Evolutionary conservation across 2,113 vertebrate species (phyloP).

Genomic region (Eira barbara): DNA sequence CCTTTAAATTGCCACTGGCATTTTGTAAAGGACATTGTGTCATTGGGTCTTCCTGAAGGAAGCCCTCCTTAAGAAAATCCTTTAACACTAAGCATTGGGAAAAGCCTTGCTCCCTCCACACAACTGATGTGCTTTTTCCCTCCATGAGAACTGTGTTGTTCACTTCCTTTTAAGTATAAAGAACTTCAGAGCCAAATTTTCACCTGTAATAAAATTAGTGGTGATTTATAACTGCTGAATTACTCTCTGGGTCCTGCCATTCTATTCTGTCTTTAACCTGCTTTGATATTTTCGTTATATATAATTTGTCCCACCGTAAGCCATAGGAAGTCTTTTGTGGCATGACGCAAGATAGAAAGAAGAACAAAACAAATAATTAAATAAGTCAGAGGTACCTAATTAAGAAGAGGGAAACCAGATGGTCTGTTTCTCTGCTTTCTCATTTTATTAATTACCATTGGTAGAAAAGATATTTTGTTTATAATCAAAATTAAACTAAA

Average conservation of each 20-base stretch:
- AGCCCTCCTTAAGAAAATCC: neutral
- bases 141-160: neutral
- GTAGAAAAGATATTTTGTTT: slow-evolving; percentile 64
- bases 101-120: neutral
- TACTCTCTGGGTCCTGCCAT: neutral
- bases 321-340: neutral
- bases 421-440: slow-evolving; percentile 24
- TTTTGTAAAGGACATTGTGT: slow-evolving; percentile 10
- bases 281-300: neutral
- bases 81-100: neutral
- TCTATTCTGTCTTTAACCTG: neutral
- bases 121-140: neutral
- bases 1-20: neutral
- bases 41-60: neutral
- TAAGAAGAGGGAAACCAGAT: neutral
- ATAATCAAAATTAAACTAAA: slow-evolving; percentile 73
- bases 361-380: slow-evolving; percentile 42
- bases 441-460: slow-evolving; percentile 47
- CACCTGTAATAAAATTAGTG: slow-evolving; percentile 14
- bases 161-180: neutral
- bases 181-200: neutral
- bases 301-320: neutral
- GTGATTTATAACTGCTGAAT: neutral
- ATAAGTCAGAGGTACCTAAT: neutral
- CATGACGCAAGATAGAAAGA: neutral